A percentile compares a stretch with the other conserved stretches of the same genome.
Evolutionary conservation across 2,113 vertebrate genomes (phyloP).

Genomic region (Corythornis cristatus): DNA sequence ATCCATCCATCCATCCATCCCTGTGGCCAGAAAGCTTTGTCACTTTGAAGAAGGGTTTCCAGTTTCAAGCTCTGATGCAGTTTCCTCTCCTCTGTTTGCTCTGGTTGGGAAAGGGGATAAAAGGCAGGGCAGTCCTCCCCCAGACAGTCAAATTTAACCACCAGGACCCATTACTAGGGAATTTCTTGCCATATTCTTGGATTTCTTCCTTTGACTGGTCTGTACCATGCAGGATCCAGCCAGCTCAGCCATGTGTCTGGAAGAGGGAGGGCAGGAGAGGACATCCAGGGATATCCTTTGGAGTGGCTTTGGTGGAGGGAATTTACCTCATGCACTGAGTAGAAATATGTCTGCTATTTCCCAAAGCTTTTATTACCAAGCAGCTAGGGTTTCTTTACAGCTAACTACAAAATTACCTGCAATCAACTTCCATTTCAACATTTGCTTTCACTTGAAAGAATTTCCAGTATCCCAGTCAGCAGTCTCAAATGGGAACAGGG

Average conservation of each 20-base stretch:
- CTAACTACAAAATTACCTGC: neutral
- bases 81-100: neutral
- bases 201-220: neutral
- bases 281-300: neutral
- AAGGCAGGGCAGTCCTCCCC: neutral
- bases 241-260: neutral
- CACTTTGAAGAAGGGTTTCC: neutral
- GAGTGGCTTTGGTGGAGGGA: neutral
- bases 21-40: neutral
- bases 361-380: neutral
- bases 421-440: neutral
- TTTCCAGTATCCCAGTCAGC: neutral
- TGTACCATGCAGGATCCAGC: neutral
- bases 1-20: neutral
- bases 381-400: neutral
- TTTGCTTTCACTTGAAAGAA: neutral
- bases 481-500: neutral
- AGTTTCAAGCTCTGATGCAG: neutral
- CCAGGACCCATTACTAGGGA: neutral
- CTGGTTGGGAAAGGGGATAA: neutral
- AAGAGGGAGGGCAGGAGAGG: neutral
- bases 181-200: neutral
- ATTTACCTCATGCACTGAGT: neutral
- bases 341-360: neutral
- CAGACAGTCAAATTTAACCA: neutral